A percentile compares a stretch with the other conserved stretches of the same genome.
Conservation (phyloP, 2,888 invertebrate species). For the Fissipunctia ypsillon region DNA sequence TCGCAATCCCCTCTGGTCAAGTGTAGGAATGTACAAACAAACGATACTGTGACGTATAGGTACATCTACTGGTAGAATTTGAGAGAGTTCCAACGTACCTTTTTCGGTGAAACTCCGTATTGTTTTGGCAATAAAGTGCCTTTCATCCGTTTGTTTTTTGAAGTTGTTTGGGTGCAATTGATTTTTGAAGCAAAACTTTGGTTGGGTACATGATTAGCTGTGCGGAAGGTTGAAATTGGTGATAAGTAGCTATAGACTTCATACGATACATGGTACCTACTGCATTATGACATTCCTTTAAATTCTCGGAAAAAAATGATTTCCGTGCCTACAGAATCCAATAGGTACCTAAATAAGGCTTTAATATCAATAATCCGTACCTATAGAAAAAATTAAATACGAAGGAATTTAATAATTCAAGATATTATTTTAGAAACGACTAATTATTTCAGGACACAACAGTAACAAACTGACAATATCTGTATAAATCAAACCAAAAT, state of each 20-base stretch:
- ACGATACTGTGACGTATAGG: conserved; percentile 14
- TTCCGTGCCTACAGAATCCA: too few species aligned
- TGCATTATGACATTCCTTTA: too few species aligned
- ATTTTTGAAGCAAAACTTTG: background rate
- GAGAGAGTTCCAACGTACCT: conserved; percentile 35
- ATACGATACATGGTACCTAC: too few species aligned
- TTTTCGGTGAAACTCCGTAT: conserved; percentile 30
- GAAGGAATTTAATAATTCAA: too few species aligned
- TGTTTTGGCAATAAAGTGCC: conserved; percentile 39
- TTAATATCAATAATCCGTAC: too few species aligned
- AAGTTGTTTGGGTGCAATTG: conserved; percentile 3
- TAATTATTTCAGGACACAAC: too few species aligned
- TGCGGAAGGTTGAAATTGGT: background rate
- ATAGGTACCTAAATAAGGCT: too few species aligned
- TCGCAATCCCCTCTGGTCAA: conserved; percentile 45
- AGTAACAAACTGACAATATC: too few species aligned
- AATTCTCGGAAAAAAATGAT: background rate
- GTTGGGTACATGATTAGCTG: conserved; percentile 13
- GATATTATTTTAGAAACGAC: too few species aligned
- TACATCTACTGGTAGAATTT: conserved; percentile 31
- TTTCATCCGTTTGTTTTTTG: conserved; percentile 15
- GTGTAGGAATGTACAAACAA: conserved; percentile 37
- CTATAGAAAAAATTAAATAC: too few species aligned
- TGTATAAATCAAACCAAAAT: too few species aligned
- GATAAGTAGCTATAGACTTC: background rate